Evolutionary conservation across 2,888 invertebrate species (phyloP).

Genomic region (Nysson spinosus): DNA sequence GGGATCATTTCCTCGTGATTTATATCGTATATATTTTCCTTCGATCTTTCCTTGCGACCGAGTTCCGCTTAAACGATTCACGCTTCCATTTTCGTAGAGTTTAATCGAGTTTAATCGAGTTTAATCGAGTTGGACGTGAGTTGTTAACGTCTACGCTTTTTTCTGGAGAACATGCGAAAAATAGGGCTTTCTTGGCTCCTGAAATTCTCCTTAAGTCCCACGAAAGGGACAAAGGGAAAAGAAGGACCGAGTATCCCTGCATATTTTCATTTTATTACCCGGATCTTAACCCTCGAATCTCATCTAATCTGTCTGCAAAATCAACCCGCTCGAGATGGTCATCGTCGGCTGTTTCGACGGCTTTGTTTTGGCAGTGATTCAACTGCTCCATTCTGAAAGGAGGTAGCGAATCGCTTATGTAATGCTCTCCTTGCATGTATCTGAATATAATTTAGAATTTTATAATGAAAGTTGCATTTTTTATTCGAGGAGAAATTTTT

Average conservation of each 20-base stretch:
- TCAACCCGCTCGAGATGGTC: too few relatives aligned
- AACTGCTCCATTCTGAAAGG: too few relatives aligned
- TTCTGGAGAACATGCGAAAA: constrained; percentile 12
- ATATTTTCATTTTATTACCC: constrained; percentile 45
- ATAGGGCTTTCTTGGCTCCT: constrained; percentile 28
- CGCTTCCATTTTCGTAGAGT: constrained; percentile 19
- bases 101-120: constrained; percentile 36
- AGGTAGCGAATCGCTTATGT: too few relatives aligned
- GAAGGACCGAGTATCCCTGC: constrained; percentile 4
- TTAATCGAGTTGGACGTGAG: constrained; percentile 32
- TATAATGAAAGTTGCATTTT: too few relatives aligned
- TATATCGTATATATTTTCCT: too few relatives aligned
- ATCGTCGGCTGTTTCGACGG: not conserved
- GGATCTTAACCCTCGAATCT: constrained; percentile 15
- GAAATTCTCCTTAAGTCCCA: constrained; percentile 14
- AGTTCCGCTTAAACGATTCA: constrained; percentile 21
- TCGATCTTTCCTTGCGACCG: not conserved
- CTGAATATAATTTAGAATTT: too few relatives aligned
- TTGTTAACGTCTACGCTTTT: constrained; percentile 7
- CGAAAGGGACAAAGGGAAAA: not conserved
- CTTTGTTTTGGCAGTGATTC: too few relatives aligned
- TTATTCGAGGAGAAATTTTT: too few relatives aligned
- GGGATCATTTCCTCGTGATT: not conserved
- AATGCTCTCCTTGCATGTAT: too few relatives aligned
- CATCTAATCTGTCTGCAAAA: not conserved